These are phyloP conservation scores for Junonia oenone DNA, from an alignment of 2,888 invertebrate genomes.

Conservation along the genomic window DNA sequence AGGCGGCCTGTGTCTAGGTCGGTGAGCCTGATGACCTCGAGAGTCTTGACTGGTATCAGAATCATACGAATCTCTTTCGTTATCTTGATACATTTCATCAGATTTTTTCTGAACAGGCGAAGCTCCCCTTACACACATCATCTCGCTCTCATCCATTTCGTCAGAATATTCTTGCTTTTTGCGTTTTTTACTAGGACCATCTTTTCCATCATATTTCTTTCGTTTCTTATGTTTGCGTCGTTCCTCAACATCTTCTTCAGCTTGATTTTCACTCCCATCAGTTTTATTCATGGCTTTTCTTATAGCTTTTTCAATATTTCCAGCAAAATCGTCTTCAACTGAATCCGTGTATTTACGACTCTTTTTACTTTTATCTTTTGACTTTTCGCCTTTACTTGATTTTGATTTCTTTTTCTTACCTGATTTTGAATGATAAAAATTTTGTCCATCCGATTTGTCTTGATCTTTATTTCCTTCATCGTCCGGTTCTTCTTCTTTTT, in stretches of 20 bases:
- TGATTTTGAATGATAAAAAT: slow-evolving; percentile 61
- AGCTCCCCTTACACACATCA: slow-evolving; percentile 88
- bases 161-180: slow-evolving; percentile 77
- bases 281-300: slow-evolving; percentile 87
- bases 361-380: slow-evolving; percentile 74
- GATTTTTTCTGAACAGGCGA: slow-evolving; percentile 79
- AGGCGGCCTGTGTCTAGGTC: slow-evolving; percentile 55
- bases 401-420: slow-evolving; percentile 76
- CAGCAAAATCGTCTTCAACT: slow-evolving; percentile 86
- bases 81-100: slow-evolving; percentile 61
- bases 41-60: slow-evolving; percentile 79
- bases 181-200: slow-evolving; percentile 79
- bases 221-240: slow-evolving; percentile 77
- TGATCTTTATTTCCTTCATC: slow-evolving; percentile 30
- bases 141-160: slow-evolving; percentile 87
- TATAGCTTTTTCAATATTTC: slow-evolving; percentile 88
- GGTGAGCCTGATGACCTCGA: slow-evolving; percentile 69
- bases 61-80: slow-evolving; percentile 75
- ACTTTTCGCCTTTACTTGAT: slow-evolving; percentile 68
- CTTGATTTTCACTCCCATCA: slow-evolving; percentile 63
- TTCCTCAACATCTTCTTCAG: slow-evolving; percentile 70
- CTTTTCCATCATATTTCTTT: slow-evolving; percentile 79
- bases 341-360: slow-evolving; percentile 63
- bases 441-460: slow-evolving; percentile 46
- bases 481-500: slow-evolving; percentile 38